Base-by-base conservation (phyloP, 2,113 vertebrate species). In the Elephantulus edwardii region DNA sequence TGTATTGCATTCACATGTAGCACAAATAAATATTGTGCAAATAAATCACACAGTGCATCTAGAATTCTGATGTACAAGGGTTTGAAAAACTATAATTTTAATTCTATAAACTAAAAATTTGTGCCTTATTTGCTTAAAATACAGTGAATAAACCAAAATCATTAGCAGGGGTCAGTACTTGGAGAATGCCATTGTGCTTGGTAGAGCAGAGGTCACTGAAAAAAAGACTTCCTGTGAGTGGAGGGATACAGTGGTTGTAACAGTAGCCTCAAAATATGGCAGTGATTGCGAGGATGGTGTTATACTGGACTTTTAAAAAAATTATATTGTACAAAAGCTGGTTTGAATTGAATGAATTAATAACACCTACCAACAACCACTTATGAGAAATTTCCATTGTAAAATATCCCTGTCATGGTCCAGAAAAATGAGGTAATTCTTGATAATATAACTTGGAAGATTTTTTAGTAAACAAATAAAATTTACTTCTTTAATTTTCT, bases 391-490 rank as follows among this genome's bases (percentile, higher is more conserved):
- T 72, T 30, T 79, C 22, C 26, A 13, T 40, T 89, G 42, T 72
- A 40, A 12, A 76, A 4, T 74, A 74, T 64, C 13, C 58, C 28
- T 1, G 1, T 82, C 28, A 52, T 11, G 38, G 38, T 46, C 17
- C 50, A 38, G 56, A 17, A n/a, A 3, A 16, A 71, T 86, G 48
- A 83, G 38, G 64, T 77, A 50, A 26, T 84, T 93, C n/a, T 38
- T 74, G 33, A 52, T 93, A 48, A 56, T 2, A 40, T 70, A 85
- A 48, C 77, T 16, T 72, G 40, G 26, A 90, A 70, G 24, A 22
- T 72, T 88, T 90, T 83, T 93, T 26, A 79, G 8, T 83, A 80
- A 82, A 40, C 79, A 85, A 33, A 26, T 44, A 58, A 85, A 40
- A 56, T 3, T 79, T 68, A 70, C 22, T 89, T 83, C 11, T 14